phyloP scores from a whole-genome alignment of 1,140 invertebrate species.

The Magallana angulata region DNA sequence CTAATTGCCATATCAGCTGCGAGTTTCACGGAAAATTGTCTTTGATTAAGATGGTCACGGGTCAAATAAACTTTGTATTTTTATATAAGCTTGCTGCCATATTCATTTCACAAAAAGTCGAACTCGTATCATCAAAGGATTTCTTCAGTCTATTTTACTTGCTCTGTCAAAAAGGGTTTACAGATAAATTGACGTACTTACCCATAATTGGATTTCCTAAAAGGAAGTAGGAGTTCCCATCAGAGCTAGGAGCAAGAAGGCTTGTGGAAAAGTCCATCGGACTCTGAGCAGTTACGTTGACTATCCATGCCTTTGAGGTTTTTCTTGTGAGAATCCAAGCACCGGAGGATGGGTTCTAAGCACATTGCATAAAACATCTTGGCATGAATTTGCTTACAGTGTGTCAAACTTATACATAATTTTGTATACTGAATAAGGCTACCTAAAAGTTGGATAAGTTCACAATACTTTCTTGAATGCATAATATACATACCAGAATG shows the following conservation, averaged over 20 bases:
- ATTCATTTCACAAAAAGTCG: too few species aligned
- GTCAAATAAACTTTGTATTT: too few species aligned
- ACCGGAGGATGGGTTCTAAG: neutral
- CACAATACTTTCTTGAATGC: neutral
- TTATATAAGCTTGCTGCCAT: too few species aligned
- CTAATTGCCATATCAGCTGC: too few species aligned
- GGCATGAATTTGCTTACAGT: neutral
- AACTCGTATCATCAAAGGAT: too few species aligned
- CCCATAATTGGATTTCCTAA: neutral
- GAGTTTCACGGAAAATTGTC: too few species aligned
- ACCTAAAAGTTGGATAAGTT: too few species aligned
- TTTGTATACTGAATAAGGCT: too few species aligned
- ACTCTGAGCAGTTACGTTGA: conserved; percentile 41
- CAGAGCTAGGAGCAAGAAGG: neutral
- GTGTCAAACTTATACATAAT: too few species aligned
- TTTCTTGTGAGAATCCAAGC: neutral
- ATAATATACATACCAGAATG: neutral
- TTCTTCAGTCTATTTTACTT: neutral
- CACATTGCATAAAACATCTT: neutral
- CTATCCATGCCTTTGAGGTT: neutral
- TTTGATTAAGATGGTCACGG: too few species aligned
- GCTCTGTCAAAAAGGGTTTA: neutral
- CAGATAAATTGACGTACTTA: neutral
- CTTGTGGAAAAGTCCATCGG: neutral
- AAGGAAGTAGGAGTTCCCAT: neutral